phyloP scores from a whole-genome alignment of 2,888 invertebrate genomes.

The Holacanthella duospinosa region DNA sequence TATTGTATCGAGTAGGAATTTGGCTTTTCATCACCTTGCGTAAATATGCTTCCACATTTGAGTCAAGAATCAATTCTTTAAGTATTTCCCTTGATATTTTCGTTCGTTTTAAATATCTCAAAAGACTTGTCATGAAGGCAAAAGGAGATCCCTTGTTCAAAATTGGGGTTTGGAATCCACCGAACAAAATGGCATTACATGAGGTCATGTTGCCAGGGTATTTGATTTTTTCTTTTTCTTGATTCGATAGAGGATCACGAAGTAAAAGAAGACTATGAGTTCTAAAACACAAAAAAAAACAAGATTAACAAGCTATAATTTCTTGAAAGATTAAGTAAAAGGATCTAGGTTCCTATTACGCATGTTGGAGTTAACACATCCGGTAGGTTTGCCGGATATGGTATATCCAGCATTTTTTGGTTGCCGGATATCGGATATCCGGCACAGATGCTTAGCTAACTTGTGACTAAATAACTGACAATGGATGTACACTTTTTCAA shows the following conservation, averaged over 20 bases:
- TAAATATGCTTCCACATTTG: not conserved
- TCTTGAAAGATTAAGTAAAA: not conserved
- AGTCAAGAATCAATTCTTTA: not conserved
- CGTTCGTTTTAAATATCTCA: not conserved
- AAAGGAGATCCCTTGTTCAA: not conserved
- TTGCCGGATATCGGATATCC: too few species aligned
- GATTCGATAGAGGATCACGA: not conserved
- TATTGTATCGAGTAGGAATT: not conserved
- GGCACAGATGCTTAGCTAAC: too few species aligned
- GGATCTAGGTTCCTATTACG: too few species aligned
- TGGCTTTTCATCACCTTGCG: not conserved
- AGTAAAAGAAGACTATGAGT: not conserved
- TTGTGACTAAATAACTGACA: too few species aligned
- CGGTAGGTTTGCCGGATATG: too few species aligned
- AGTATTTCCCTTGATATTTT: not conserved
- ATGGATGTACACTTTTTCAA: too few species aligned
- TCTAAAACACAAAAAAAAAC: not conserved
- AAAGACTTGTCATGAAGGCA: not conserved
- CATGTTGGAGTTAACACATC: too few species aligned
- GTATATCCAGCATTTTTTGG: too few species aligned
- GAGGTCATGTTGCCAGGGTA: slow-evolving; percentile 1
- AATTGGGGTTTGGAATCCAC: slow-evolving; percentile 1
- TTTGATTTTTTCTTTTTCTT: not conserved
- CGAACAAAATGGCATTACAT: not conserved
- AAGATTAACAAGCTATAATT: not conserved